Percentiles rank a stretch among this genome's conserved stretches.
Conservation (phyloP, 2,888 invertebrate species). For the Mantis religiosa region DNA sequence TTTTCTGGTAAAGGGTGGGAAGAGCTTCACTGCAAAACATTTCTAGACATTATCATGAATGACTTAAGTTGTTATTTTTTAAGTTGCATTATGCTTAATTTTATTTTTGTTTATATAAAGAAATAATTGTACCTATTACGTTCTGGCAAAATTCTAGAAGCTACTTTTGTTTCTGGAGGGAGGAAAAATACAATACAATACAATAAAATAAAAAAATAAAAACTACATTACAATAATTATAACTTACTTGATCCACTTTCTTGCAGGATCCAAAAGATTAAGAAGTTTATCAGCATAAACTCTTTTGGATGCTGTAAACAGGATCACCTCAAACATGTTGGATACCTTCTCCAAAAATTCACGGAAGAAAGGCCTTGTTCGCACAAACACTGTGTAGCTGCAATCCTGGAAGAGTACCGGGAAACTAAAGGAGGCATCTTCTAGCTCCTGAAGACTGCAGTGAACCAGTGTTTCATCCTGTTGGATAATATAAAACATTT, state of each 20-base stretch:
- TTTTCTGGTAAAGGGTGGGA: no score
- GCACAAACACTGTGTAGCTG: constrained; percentile 80
- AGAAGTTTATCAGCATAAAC: constrained; percentile 92
- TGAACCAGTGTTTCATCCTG: constrained; percentile 94
- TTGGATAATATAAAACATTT: constrained; percentile 24
- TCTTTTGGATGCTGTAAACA: constrained; percentile 93
- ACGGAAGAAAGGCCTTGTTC: constrained; percentile 85
- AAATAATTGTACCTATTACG: no score
- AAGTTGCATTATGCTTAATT: no score
- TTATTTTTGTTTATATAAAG: neutral
- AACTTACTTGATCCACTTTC: constrained; percentile 78
- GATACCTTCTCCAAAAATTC: constrained; percentile 90
- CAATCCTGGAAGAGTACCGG: constrained; percentile 82
- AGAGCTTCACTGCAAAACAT: no score
- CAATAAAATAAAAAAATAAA: no score
- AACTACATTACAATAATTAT: no score
- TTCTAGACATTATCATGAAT: no score
- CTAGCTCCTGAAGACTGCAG: constrained; percentile 85
- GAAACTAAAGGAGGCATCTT: constrained; percentile 90
- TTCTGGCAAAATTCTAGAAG: no score
- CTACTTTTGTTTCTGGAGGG: constrained; percentile 11
- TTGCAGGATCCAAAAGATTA: constrained; percentile 83
- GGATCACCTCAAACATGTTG: constrained; percentile 82
- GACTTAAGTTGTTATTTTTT: no score
- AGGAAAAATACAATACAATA: no score